Percentiles rank a stretch among this genome's conserved stretches.
These are phyloP conservation scores for Hypsopygia costalis DNA, from an alignment of 2,888 invertebrate species.

Conservation along the genomic window DNA sequence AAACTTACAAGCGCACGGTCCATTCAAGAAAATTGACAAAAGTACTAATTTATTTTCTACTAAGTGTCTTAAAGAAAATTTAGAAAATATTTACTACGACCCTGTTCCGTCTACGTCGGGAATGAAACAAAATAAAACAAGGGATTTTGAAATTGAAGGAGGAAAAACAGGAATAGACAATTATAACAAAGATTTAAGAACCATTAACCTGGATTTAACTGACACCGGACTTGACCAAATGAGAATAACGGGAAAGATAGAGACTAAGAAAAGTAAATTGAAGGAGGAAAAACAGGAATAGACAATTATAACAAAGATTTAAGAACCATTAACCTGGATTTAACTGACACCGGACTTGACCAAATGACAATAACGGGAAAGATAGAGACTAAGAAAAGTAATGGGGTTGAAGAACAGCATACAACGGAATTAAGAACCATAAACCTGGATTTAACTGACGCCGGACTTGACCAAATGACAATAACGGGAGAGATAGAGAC, in stretches of 20 bases:
- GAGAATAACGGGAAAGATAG: too few relatives aligned
- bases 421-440: too few relatives aligned
- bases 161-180: background rate
- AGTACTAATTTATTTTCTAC: slow-evolving; percentile 1
- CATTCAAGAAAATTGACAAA: slow-evolving; percentile 1
- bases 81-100: slow-evolving; percentile 4
- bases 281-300: background rate
- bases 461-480: slow-evolving; percentile 6
- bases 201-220: too few relatives aligned
- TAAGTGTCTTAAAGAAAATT: background rate
- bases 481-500: slow-evolving; percentile 6
- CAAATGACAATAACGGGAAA: too few relatives aligned
- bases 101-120: slow-evolving; percentile 7
- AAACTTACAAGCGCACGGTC: background rate
- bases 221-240: too few relatives aligned
- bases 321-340: too few relatives aligned
- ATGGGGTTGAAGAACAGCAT: too few relatives aligned
- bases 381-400: too few relatives aligned
- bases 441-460: background rate
- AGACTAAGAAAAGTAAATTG: too few relatives aligned
- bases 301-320: too few relatives aligned
- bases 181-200: slow-evolving; percentile 1
- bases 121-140: slow-evolving; percentile 9
- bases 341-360: too few relatives aligned
- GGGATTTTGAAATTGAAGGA: slow-evolving; percentile 5